Base-by-base conservation (phyloP, 2,113 vertebrate genomes). In the Budorcas taxicolor region DNA sequence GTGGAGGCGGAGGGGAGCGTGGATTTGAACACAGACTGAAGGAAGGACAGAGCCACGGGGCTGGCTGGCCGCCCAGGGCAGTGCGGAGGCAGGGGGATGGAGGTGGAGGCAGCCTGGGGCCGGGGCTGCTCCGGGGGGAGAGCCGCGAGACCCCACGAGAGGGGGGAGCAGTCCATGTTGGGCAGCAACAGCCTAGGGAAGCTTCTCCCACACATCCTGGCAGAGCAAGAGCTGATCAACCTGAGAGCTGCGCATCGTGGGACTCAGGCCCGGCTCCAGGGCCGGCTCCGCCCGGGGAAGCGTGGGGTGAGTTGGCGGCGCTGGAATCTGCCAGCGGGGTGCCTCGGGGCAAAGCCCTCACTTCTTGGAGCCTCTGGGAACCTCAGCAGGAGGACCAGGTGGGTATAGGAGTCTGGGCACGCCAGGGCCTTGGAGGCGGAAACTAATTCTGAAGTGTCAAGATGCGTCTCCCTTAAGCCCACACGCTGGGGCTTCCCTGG, bases 351-450 rank as follows among this genome's bases (percentile, higher is more conserved):
- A 27, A 40, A 40, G 50, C 7, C 8, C 45, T 23, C 19, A 21
- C 87, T 25, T 53, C 33, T 40, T 31, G 0, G 83, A 36, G 52
- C n/a, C 25, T 8, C 43, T 62, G 31, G 1, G 40, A 31, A 15
- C 78, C 55, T 16, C 60, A 0, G 57, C 9, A 36, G 82, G 57
- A 36, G 10, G 16, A 55, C 40, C 3, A 5, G 62, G 8, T 7
- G 13, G 23, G 3, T 12, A 1, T 1, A 1, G 40, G n/a, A 1
- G 6, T 17, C 76, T 16, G n/a, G 40, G 6, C n/a, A 29, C 0
- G 4, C 12, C 31, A 1, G 11, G 2, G 17, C 14, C 17, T 29
- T 25, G 80, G 60, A 53, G 50, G 15, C 12, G 7, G 14, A 2
- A 6, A 45, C 11, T 2, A n/a, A 40, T 80, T 74, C 13, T 60